Base-by-base conservation (phyloP, 2,797 vertebrate genomes). In the Xenops minutus region DNA sequence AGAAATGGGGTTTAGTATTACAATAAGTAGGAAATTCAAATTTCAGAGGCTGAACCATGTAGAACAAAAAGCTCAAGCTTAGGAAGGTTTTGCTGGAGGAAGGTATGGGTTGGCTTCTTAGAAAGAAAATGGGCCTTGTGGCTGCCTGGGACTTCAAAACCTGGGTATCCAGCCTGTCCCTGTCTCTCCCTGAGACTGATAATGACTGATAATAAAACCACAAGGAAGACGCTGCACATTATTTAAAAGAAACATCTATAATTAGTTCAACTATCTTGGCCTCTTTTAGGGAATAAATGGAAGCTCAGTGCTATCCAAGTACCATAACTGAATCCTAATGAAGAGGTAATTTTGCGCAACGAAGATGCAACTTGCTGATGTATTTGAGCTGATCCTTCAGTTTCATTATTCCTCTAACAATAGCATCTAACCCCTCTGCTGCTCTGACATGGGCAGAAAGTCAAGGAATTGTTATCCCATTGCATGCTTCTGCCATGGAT, bases 1-100 rank as follows among this genome's bases (percentile, higher is more conserved):
- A 74, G 51, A 97, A 92, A 23, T 4, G 41, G 88, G 86, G 44
- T 59, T 97, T 76, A 95, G 71, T 16, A 3, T 62, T 77, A 48
- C n/a, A 41, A 43, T 27, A 59, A 80, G 41, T 0, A 23, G 20
- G 2, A 20, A 14, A 37, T 18, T 12, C 7, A 82, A 30, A 55
- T 88, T 81, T 59, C 63, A 88, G 44, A 46, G 14, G 14, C 43
- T 86, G 69, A 91, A 58, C 39, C 21, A 16, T 0, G 3, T 26
- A 67, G 29, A 81, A 63, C 27, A 92, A 49, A 66, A 61, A 49
- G 34, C 34, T 72, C 37, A 66, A 41, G 37, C 34, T 88, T 61
- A n/a, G n/a, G 63, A 58, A 94, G 23, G 18, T 20, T 81, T 71
- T 81, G 37, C 44, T 73, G 48, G 44, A 88, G 9, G 54, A 89